Conservation (phyloP, 2,888 invertebrate genomes). For the Agapostemon virescens region DNA sequence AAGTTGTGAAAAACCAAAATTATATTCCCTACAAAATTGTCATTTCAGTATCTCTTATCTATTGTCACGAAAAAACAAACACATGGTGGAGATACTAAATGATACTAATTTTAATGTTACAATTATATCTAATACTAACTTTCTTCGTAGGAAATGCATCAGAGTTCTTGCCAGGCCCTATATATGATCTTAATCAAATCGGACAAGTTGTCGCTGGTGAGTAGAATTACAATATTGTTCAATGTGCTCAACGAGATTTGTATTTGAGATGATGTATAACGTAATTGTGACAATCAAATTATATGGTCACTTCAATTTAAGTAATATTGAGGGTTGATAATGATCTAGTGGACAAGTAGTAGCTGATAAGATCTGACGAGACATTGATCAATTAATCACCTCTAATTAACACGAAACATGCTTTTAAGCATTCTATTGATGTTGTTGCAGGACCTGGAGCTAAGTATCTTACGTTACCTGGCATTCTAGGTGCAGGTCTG, state of each 20-base stretch:
- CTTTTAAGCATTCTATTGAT: constrained; percentile 30
- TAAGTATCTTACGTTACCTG: constrained; percentile 90
- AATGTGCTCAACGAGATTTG: not conserved
- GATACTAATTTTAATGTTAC: constrained; percentile 45
- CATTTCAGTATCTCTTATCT: constrained; percentile 47
- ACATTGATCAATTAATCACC: not conserved
- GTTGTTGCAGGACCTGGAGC: constrained; percentile 90
- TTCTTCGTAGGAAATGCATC: constrained; percentile 79
- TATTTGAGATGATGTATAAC: constrained; percentile 67
- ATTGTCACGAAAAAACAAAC: constrained; percentile 40
- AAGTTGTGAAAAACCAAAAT: constrained; percentile 21
- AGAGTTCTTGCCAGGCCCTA: constrained; percentile 86
- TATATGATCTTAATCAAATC: constrained; percentile 92
- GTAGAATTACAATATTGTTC: constrained; percentile 47
- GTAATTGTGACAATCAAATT: constrained; percentile 67
- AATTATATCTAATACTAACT: constrained; percentile 69
- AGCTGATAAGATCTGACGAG: constrained; percentile 80
- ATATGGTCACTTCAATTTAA: constrained; percentile 72
- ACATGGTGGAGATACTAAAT: constrained; percentile 65
- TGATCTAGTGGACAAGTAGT: constrained; percentile 71
- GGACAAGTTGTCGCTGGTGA: constrained; percentile 92
- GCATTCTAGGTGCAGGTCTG: constrained; percentile 92
- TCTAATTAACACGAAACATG: not conserved
- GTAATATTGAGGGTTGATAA: constrained; percentile 66
- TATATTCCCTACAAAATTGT: constrained; percentile 20